These are phyloP conservation scores for Corvus moneduloides DNA, from an alignment of 2,113 vertebrate genomes.

Conservation along the genomic window DNA sequence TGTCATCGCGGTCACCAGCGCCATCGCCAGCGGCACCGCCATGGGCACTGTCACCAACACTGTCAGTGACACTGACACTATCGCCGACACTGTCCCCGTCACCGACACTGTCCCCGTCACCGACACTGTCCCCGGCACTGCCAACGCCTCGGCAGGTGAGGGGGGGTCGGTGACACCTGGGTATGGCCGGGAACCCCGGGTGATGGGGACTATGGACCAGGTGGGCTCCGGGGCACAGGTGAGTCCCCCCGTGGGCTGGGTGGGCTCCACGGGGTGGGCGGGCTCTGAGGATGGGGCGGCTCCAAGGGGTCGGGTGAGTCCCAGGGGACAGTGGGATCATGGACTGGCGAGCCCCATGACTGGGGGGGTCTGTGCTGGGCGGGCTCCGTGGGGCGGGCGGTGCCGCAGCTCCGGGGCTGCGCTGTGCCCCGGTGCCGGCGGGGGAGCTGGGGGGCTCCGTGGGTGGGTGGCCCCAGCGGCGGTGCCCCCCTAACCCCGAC, in stretches of 20 bases:
- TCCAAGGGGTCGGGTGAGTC: neutral
- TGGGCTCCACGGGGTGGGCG: neutral
- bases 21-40: neutral
- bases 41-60: too few species aligned
- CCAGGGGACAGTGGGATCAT: neutral
- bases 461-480: neutral
- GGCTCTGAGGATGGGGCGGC: neutral
- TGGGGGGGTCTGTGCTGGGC: neutral
- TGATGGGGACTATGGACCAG: neutral
- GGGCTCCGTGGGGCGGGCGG: neutral
- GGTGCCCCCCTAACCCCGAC: too few species aligned
- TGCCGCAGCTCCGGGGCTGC: neutral
- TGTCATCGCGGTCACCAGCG: neutral
- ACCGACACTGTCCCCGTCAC: neutral
- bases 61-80: neutral
- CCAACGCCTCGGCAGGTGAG: constrained; percentile 25
- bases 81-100: neutral
- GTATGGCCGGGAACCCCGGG: neutral
- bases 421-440: neutral
- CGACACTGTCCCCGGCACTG: neutral
- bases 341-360: too few species aligned
- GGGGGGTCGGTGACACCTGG: neutral
- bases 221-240: neutral
- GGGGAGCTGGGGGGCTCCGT: too few species aligned
- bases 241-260: neutral